phyloP scores from a whole-genome alignment of 1,140 invertebrate genomes.

The Cotesia typhae region DNA sequence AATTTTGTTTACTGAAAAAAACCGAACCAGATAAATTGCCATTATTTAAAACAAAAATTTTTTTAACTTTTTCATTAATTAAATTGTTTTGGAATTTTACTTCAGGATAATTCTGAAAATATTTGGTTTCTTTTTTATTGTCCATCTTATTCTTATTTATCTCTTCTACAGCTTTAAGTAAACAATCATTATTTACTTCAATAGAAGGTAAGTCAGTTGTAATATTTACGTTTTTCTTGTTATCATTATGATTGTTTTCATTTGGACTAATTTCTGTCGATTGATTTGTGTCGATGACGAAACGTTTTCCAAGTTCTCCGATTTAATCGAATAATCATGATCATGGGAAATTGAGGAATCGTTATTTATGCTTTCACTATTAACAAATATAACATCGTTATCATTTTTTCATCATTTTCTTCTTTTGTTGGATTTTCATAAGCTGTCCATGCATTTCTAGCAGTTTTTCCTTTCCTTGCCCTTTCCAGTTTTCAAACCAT shows the following conservation, averaged over 20 bases:
- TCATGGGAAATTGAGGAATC: neutral
- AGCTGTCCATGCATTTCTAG: neutral
- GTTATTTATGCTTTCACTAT: neutral
- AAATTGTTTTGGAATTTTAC: neutral
- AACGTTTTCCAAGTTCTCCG: neutral
- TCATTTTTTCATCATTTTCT: neutral
- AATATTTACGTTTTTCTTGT: too few relatives aligned
- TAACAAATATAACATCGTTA: slow-evolving; percentile 1
- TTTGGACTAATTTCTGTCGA: too few relatives aligned
- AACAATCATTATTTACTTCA: too few relatives aligned
- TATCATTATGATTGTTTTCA: too few relatives aligned
- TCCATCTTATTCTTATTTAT: too few relatives aligned
- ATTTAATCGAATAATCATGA: neutral
- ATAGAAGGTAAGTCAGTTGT: too few relatives aligned
- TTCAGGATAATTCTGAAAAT: neutral
- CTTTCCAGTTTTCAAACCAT: slow-evolving; percentile 7
- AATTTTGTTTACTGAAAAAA: neutral
- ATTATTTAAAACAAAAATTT: neutral
- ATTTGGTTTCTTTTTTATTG: too few relatives aligned
- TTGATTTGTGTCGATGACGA: neutral
- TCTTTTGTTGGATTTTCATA: neutral
- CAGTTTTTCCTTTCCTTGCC: neutral
- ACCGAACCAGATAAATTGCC: neutral
- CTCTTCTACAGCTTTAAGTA: too few relatives aligned
- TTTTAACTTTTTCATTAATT: neutral